Conservation (phyloP, 2,113 vertebrate species). For the Varanus komodoensis region DNA sequence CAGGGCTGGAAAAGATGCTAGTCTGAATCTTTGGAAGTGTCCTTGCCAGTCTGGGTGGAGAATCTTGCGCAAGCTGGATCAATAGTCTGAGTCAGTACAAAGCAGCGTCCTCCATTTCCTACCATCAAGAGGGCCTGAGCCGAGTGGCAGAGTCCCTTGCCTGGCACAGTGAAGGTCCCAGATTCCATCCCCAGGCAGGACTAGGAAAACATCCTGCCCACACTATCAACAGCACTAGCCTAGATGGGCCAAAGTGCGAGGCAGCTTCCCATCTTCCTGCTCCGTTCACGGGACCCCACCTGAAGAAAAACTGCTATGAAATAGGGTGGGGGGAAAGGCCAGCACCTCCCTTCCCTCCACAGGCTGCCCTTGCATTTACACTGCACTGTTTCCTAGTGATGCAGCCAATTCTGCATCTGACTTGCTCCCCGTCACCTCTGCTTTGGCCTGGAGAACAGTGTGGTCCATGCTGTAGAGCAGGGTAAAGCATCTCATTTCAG, state of each 20-base stretch:
- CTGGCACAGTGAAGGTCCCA: background rate
- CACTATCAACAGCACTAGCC: no score
- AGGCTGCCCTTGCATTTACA: background rate
- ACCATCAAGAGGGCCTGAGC: background rate
- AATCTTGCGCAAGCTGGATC: no score
- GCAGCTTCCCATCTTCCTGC: background rate
- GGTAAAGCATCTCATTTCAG: background rate
- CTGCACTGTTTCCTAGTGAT: background rate
- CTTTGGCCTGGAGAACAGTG: background rate
- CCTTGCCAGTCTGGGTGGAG: no score
- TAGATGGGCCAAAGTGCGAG: background rate
- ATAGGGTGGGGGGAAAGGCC: no score
- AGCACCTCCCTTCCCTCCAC: no score
- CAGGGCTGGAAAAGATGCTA: background rate
- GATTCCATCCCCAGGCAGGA: background rate
- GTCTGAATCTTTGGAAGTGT: background rate
- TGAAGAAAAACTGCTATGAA: background rate
- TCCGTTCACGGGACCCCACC: background rate
- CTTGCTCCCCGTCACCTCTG: background rate
- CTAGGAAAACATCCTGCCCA: background rate
- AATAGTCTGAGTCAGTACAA: no score
- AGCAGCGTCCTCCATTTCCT: no score
- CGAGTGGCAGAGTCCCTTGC: background rate
- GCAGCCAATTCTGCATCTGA: background rate
- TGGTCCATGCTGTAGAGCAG: background rate